Conservation (phyloP, 1,140 invertebrate species). For the Philopotamus ludificatus region DNA sequence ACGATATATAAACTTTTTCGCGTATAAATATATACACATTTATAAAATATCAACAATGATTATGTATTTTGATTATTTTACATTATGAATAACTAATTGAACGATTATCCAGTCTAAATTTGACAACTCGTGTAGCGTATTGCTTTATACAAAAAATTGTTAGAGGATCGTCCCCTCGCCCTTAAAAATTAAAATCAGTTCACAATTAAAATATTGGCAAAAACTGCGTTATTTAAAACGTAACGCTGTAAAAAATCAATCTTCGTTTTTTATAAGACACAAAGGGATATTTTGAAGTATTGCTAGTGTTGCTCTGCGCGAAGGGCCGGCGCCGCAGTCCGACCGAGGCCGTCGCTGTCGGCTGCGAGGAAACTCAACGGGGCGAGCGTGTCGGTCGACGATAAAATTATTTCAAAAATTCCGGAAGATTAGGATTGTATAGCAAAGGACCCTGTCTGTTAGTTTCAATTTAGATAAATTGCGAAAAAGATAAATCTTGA, state of each 20-base stretch:
- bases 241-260: slow-evolving; percentile 26
- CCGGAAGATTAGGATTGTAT: slow-evolving; percentile 32
- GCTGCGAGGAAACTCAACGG: not conserved
- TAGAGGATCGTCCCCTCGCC: slow-evolving; percentile 15
- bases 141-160: slow-evolving; percentile 25
- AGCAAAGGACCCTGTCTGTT: slow-evolving; percentile 27
- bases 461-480: no score
- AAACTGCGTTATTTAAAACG: slow-evolving; percentile 25
- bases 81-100: slow-evolving; percentile 40
- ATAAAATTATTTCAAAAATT: not conserved
- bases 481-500: no score
- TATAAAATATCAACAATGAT: slow-evolving; percentile 39
- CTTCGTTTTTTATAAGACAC: slow-evolving; percentile 33
- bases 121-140: slow-evolving; percentile 37
- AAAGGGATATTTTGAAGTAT: slow-evolving; percentile 36
- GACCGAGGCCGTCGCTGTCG: no score
- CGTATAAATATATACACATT: slow-evolving; percentile 21
- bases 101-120: slow-evolving; percentile 39
- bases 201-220: slow-evolving; percentile 28
- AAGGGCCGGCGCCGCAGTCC: no score
- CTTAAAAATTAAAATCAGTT: slow-evolving; percentile 27
- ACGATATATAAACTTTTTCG: not conserved
- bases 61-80: slow-evolving; percentile 39
- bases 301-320: slow-evolving; percentile 39
- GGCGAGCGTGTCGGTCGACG: no score